Conservation (phyloP, 2,888 invertebrate species). For the Spodoptera littoralis region DNA sequence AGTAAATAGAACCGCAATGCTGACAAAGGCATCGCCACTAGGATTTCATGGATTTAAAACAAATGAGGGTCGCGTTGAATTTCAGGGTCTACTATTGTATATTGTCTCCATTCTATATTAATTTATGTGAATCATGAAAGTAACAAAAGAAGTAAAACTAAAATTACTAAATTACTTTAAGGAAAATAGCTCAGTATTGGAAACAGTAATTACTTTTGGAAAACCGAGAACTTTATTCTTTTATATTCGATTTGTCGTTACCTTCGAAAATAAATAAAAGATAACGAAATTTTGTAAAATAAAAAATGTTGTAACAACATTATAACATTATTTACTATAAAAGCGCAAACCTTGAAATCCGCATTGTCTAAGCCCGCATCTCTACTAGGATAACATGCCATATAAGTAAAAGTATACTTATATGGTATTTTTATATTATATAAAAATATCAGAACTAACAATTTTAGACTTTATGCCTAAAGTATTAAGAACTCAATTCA, state of each 20-base stretch:
- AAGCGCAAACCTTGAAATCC: constrained; percentile 7
- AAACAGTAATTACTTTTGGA: too few species aligned
- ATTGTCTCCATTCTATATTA: constrained; percentile 13
- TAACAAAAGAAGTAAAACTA: too few species aligned
- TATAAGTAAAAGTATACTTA: not conserved
- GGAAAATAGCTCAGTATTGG: too few species aligned
- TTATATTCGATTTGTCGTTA: too few species aligned
- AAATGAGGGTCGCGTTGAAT: not conserved
- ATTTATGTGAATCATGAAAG: too few species aligned
- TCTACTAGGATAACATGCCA: constrained; percentile 28
- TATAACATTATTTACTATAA: not conserved
- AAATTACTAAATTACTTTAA: too few species aligned
- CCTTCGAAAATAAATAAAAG: too few species aligned
- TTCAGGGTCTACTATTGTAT: too few species aligned
- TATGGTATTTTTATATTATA: too few species aligned
- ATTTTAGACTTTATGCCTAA: not conserved
- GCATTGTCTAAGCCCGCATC: constrained; percentile 14
- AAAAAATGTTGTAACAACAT: too few species aligned
- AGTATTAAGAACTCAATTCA: not conserved
- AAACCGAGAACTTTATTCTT: too few species aligned
- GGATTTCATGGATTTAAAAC: constrained; percentile 10
- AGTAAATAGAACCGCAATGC: not conserved
- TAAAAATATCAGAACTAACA: not conserved
- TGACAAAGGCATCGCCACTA: not conserved
- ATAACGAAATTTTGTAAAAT: too few species aligned